These are phyloP conservation scores for Cinclus cinclus DNA, from an alignment of 2,113 vertebrate species.

Conservation along the genomic window DNA sequence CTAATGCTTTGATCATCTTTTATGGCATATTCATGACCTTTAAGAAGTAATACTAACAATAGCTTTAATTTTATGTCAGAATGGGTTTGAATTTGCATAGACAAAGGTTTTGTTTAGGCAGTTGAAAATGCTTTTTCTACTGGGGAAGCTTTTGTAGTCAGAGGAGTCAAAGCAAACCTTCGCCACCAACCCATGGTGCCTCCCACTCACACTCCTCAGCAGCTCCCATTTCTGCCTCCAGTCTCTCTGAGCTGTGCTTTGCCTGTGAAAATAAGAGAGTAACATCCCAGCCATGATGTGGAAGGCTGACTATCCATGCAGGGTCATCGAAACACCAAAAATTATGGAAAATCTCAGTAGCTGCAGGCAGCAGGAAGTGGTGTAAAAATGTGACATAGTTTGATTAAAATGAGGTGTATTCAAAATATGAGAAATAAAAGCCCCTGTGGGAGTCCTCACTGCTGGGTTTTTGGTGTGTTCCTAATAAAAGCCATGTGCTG, in stretches of 20 bases:
- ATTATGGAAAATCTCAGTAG: background rate
- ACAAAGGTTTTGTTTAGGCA: conserved; percentile 32
- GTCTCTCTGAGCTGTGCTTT: background rate
- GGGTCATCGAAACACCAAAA: background rate
- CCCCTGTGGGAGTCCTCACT: background rate
- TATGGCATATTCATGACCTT: background rate
- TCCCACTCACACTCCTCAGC: conserved; percentile 39
- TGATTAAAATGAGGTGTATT: background rate
- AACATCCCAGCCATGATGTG: background rate
- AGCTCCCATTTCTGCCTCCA: background rate
- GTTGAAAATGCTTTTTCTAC: background rate
- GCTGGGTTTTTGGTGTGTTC: background rate
- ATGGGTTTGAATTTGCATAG: conserved; percentile 33
- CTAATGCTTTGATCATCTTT: background rate
- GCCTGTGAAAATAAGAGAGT: background rate
- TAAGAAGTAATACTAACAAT: conserved; percentile 13
- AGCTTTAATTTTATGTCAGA: conserved; percentile 31
- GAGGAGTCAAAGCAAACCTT: conserved; percentile 45
- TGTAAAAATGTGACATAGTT: background rate
- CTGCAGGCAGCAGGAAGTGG: background rate
- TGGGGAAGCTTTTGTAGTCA: conserved; percentile 30
- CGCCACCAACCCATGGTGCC: background rate
- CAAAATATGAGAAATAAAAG: background rate
- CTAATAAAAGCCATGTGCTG: background rate
- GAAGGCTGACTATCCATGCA: background rate